A percentile compares a stretch with the other conserved stretches of the same genome.
Conservation (phyloP, 1,140 invertebrate species). For the Elysia chlorotica region DNA sequence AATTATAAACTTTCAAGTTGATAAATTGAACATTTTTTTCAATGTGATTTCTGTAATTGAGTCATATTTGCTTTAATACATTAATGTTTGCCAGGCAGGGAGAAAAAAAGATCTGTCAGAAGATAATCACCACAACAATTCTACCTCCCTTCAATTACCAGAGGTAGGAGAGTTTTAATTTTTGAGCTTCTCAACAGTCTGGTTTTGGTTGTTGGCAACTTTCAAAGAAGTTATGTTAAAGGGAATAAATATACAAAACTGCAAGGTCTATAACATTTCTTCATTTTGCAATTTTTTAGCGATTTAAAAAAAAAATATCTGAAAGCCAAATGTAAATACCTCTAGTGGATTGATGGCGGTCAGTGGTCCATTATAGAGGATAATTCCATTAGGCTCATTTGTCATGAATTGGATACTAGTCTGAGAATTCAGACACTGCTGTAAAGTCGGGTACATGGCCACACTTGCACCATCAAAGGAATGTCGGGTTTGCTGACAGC, state of each 20-base stretch:
- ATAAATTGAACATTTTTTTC: no score
- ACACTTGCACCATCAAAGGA: slow-evolving; percentile 77
- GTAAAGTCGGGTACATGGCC: slow-evolving; percentile 92
- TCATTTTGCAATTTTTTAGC: neutral
- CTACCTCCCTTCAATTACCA: no score
- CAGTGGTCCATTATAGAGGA: slow-evolving; percentile 97
- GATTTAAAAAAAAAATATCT: neutral
- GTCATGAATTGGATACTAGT: slow-evolving; percentile 95
- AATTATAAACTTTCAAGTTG: neutral
- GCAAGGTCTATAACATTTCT: neutral
- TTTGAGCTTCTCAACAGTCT: neutral
- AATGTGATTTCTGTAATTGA: no score
- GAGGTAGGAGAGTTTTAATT: neutral
- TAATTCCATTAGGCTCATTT: slow-evolving; percentile 76
- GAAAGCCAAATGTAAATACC: slow-evolving; percentile 71
- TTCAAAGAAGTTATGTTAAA: neutral
- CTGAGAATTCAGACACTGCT: slow-evolving; percentile 95
- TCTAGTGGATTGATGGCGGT: slow-evolving; percentile 13
- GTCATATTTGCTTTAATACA: no score
- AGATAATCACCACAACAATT: no score
- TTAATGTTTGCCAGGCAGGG: no score
- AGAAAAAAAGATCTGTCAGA: no score
- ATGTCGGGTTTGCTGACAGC: slow-evolving; percentile 93
- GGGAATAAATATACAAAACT: neutral
- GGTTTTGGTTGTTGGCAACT: neutral